Conservation (phyloP, 1,140 invertebrate genomes). For the Manduca sexta region DNA sequence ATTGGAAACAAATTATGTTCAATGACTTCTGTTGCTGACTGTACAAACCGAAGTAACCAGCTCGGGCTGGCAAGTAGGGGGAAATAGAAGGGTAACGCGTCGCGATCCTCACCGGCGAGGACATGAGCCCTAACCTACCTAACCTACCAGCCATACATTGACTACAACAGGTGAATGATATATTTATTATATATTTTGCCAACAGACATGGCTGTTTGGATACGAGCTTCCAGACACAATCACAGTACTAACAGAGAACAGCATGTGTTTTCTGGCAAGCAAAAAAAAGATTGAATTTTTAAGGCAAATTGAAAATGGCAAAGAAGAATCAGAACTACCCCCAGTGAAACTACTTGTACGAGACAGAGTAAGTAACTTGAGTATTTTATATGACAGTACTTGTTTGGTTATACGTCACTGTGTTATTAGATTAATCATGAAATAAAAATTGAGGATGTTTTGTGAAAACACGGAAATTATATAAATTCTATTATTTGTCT, state of each 20-base stretch:
- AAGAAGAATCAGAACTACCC: constrained; percentile 88
- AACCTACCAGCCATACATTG: too few species aligned
- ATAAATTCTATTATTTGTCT: constrained; percentile 32
- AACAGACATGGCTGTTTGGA: constrained; percentile 96
- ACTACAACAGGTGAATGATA: too few species aligned
- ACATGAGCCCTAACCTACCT: too few species aligned
- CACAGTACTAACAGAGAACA: constrained; percentile 90
- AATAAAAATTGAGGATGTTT: too few species aligned
- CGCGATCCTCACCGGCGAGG: too few species aligned
- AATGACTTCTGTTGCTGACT: too few species aligned
- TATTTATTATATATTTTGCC: constrained; percentile 22
- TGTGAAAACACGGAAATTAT: neutral
- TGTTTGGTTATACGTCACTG: too few species aligned
- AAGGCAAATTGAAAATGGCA: constrained; percentile 90
- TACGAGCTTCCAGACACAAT: constrained; percentile 98
- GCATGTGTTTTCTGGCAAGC: constrained; percentile 93
- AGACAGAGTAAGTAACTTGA: constrained; percentile 84
- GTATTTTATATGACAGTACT: constrained; percentile 7
- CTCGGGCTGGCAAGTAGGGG: too few species aligned
- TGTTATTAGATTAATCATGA: too few species aligned
- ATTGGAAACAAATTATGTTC: too few species aligned
- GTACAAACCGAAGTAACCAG: too few species aligned
- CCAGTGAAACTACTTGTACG: constrained; percentile 90
- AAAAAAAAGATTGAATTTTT: constrained; percentile 99
- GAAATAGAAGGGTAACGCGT: too few species aligned